phyloP scores from a whole-genome alignment of 2,113 vertebrate species.

The Desmodus rotundus region DNA sequence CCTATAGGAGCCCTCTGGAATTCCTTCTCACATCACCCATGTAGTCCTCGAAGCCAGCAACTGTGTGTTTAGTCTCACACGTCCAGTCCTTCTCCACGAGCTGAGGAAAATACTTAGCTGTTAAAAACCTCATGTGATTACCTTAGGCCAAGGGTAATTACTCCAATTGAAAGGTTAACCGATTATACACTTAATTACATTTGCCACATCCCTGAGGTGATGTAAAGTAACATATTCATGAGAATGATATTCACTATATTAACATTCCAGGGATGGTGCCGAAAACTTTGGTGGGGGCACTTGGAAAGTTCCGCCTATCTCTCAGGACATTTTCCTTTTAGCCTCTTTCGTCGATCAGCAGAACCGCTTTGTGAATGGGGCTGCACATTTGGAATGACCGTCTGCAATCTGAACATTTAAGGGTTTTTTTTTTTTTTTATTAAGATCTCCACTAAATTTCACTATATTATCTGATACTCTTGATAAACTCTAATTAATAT shows the following conservation, averaged over 20 bases:
- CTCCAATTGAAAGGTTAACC: not conserved
- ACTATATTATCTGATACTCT: not conserved
- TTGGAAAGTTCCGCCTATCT: not conserved
- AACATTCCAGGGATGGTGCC: not conserved
- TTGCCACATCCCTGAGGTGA: not conserved
- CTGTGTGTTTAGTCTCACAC: not conserved
- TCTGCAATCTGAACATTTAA: not conserved
- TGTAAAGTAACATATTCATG: not conserved
- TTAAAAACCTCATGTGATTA: not conserved
- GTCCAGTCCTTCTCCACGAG: not conserved
- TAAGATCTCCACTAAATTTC: not conserved
- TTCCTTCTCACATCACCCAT: not conserved
- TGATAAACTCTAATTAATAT: not conserved
- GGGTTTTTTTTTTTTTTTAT: not conserved
- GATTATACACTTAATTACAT: not conserved
- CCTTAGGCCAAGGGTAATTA: not conserved
- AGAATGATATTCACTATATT: not conserved
- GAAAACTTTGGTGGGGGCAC: not conserved
- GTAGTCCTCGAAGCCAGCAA: not conserved
- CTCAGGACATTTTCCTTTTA: not conserved
- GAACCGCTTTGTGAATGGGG: not conserved
- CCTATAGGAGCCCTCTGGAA: rapidly evolving
- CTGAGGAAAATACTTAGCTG: not conserved
- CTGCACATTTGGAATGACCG: not conserved
- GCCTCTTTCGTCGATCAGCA: not conserved